Conservation (phyloP, 2,888 invertebrate species). For the Ephialtes manifestator region DNA sequence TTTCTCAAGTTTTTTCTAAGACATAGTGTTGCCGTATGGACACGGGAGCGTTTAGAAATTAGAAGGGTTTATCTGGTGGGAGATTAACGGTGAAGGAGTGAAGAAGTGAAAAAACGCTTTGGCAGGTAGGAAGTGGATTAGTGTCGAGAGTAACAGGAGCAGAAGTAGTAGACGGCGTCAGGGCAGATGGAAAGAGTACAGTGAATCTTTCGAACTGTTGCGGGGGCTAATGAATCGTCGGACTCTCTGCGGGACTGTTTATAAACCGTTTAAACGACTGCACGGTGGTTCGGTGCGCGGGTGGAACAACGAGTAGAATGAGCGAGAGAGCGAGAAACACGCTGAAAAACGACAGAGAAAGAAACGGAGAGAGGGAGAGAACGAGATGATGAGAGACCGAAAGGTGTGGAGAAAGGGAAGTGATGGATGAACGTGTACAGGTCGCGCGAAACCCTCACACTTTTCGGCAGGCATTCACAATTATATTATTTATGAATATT, state of each 20-base stretch:
- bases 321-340: slow-evolving; percentile 44
- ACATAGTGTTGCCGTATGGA: not conserved
- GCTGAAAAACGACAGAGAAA: slow-evolving; percentile 30
- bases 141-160: slow-evolving; percentile 46
- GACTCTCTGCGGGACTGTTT: slow-evolving; percentile 78
- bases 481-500: slow-evolving; percentile 71
- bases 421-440: slow-evolving; percentile 82
- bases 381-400: slow-evolving; percentile 65
- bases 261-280: slow-evolving; percentile 82
- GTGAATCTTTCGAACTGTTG: slow-evolving; percentile 67
- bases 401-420: slow-evolving; percentile 58
- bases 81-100: slow-evolving; percentile 1
- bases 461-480: slow-evolving; percentile 62
- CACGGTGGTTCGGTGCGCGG: slow-evolving; percentile 70
- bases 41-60: slow-evolving; percentile 39
- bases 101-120: slow-evolving; percentile 28
- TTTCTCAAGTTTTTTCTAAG: slow-evolving; percentile 27
- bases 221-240: slow-evolving; percentile 78
- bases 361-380: slow-evolving; percentile 33
- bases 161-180: slow-evolving; percentile 11
- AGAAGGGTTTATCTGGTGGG: slow-evolving; percentile 27
- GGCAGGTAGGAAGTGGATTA: slow-evolving; percentile 59
- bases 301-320: slow-evolving; percentile 48
- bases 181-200: slow-evolving; percentile 37
- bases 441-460: slow-evolving; percentile 73